Base-by-base conservation (phyloP, 1,140 invertebrate species). In the Gryllus bimaculatus region DNA sequence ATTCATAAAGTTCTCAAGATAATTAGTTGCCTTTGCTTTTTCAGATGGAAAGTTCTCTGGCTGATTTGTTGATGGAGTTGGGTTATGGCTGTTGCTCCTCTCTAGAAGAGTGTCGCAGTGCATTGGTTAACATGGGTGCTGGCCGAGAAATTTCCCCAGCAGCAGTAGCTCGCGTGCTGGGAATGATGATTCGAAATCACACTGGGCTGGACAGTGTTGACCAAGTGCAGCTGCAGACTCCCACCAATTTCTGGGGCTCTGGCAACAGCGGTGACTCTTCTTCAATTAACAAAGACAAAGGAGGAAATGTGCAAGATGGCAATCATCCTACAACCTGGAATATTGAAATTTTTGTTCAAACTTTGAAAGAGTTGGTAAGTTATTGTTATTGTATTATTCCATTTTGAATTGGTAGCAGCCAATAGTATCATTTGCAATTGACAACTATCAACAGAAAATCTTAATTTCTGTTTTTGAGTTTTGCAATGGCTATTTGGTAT, bases 291-390 rank as follows among this genome's bases (percentile, higher is more conserved):
- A 81, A 77, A 74, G 77, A 78, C 8, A 77, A 81, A 73, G 66
- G 47, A 20, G 54, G 54, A 66, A 66, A 66, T 66, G 15, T 85
- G 77, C 79, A 80, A 73, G 85, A 88, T 47, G 82, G 82, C 20
- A 83, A 82, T 75, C 86, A 83, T 76, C 86, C 87, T 79, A 88
- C 87, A n/a, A 90, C 93, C 6, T 99, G 96, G 96, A 98, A 97
- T 87, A 90, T 96, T 13, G 96, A 98, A 84, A 89, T 96, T 76
- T 98, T 98, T 85, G 92, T 98, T 10, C 93, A 96, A 84, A 91
- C 94, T 66, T 85, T 98, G 10, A 96, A 97, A 85, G 96, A 98
- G 85, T 87, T 96, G 81, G 93, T 94, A 82, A 86, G 87, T 85
- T 75, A 77, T 80, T 80, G 79, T 39, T 75, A 78, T 39, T 39